These are phyloP conservation scores for Pyralis farinalis DNA, from an alignment of 2,888 invertebrate species.

Conservation along the genomic window DNA sequence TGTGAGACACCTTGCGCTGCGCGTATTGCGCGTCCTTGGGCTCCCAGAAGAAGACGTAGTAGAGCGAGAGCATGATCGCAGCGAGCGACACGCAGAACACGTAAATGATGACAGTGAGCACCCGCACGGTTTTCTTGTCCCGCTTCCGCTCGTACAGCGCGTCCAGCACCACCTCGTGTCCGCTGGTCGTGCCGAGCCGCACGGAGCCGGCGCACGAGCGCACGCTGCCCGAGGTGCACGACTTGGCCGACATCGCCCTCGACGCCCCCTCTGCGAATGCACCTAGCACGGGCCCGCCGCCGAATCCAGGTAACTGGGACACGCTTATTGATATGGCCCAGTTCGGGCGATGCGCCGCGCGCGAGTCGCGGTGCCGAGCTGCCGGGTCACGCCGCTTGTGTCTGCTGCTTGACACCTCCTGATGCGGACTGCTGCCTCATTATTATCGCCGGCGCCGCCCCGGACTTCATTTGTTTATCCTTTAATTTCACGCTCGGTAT, in stretches of 20 bases:
- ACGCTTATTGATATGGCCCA: slow-evolving; percentile 76
- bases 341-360: slow-evolving; percentile 60
- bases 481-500: slow-evolving; percentile 71
- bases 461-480: slow-evolving; percentile 78
- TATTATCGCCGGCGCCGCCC: slow-evolving; percentile 60
- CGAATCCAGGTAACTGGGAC: slow-evolving; percentile 67
- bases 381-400: slow-evolving; percentile 71
- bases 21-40: slow-evolving; percentile 83
- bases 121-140: slow-evolving; percentile 93
- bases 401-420: slow-evolving; percentile 73
- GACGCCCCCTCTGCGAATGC: slow-evolving; percentile 40
- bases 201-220: slow-evolving; percentile 68
- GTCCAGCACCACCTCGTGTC: slow-evolving; percentile 85
- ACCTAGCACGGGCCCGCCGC: slow-evolving; percentile 32
- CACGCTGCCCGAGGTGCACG: slow-evolving; percentile 78
- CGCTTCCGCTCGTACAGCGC: slow-evolving; percentile 90
- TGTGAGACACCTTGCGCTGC: slow-evolving; percentile 76
- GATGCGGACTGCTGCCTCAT: slow-evolving; percentile 72
- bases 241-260: slow-evolving; percentile 78
- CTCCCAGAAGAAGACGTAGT: slow-evolving; percentile 97
- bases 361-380: slow-evolving; percentile 48
- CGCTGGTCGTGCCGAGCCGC: slow-evolving; percentile 53
- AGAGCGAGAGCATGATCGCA: slow-evolving; percentile 95
- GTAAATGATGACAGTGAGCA: slow-evolving; percentile 96
- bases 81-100: slow-evolving; percentile 96